Conservation (phyloP, 2,113 vertebrate species). For the Riparia riparia region DNA sequence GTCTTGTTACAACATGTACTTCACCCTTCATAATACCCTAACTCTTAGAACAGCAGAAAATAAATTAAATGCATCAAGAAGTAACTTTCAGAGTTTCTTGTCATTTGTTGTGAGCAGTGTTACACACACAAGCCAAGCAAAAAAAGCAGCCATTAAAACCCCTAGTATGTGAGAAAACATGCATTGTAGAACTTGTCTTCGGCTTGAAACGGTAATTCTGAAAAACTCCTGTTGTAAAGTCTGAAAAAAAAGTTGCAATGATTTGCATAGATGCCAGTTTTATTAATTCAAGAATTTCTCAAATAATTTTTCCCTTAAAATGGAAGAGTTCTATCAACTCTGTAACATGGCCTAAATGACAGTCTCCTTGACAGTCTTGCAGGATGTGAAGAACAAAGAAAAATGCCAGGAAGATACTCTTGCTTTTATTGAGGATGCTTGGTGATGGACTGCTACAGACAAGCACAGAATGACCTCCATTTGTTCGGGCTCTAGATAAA, state of each 20-base stretch:
- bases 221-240: background rate
- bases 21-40: background rate
- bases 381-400: background rate
- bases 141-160: background rate
- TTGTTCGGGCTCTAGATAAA: background rate
- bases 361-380: background rate
- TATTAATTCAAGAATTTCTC: background rate
- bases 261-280: background rate
- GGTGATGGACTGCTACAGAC: background rate
- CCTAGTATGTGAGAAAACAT: background rate
- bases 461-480: background rate
- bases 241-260: background rate
- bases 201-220: background rate
- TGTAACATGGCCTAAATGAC: background rate
- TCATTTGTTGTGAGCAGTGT: background rate
- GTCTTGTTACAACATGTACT: background rate
- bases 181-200: background rate
- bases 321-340: background rate
- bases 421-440: background rate
- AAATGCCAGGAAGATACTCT: background rate
- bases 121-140: background rate
- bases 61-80: constrained; percentile 40
- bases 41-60: background rate
- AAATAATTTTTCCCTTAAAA: background rate
- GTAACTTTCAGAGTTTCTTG: background rate